phyloP scores from a whole-genome alignment of 2,888 invertebrate genomes.

The Coelopa pilipes region DNA sequence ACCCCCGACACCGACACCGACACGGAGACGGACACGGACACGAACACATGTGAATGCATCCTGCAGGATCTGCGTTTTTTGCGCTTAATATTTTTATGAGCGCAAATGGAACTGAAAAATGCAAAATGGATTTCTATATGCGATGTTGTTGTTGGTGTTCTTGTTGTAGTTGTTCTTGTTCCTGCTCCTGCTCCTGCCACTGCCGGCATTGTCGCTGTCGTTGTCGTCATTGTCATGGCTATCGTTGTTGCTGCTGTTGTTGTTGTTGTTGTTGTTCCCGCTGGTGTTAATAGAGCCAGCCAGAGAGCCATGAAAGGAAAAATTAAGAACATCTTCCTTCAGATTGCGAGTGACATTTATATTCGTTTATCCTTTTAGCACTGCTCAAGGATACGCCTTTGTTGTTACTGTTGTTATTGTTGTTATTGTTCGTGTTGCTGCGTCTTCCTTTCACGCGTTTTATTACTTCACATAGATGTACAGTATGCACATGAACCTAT shows the following conservation, averaged over 20 bases:
- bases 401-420: background rate
- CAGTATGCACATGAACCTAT: too few relatives aligned
- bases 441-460: too few relatives aligned
- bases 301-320: slow-evolving; percentile 22
- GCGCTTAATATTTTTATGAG: slow-evolving; percentile 53
- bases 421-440: too few relatives aligned
- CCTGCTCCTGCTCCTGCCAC: slow-evolving; percentile 21
- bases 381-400: background rate
- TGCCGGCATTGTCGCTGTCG: slow-evolving; percentile 15
- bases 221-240: background rate
- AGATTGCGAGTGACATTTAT: slow-evolving; percentile 33
- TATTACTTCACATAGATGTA: too few relatives aligned
- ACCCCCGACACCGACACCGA: background rate
- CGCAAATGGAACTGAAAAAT: slow-evolving; percentile 52
- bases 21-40: background rate
- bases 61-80: background rate
- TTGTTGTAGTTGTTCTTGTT: too few relatives aligned
- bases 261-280: background rate
- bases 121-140: slow-evolving; percentile 44
- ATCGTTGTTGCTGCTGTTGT: too few relatives aligned
- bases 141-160: slow-evolving; percentile 1
- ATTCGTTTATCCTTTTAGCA: slow-evolving; percentile 34
- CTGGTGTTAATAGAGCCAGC: slow-evolving; percentile 28
- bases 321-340: slow-evolving; percentile 34
- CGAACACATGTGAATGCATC: background rate